Conservation (phyloP, 2,113 vertebrate genomes). For the Cariama cristata region DNA sequence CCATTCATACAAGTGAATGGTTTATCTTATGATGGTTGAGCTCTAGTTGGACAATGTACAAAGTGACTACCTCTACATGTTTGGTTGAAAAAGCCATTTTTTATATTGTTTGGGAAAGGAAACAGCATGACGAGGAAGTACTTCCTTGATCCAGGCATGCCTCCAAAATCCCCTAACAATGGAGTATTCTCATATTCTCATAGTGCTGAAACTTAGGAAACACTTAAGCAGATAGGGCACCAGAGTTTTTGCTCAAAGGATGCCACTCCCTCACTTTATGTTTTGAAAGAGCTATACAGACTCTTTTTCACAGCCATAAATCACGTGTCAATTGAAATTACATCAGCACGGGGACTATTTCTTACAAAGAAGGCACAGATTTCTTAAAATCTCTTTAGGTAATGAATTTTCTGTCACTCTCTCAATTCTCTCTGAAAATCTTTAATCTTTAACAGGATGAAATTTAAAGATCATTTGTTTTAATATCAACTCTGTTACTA, state of each 20-base stretch:
- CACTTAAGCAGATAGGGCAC: constrained; percentile 54
- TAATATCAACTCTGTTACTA: not conserved
- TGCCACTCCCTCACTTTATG: constrained; percentile 52
- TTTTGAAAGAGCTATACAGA: constrained; percentile 38
- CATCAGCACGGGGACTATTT: not conserved
- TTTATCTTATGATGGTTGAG: constrained; percentile 40
- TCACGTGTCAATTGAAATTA: constrained; percentile 1
- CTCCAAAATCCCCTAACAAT: constrained; percentile 73
- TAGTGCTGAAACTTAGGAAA: constrained; percentile 65
- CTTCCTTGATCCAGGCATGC: constrained; percentile 75
- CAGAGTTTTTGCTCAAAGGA: constrained; percentile 49
- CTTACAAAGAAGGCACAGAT: not conserved
- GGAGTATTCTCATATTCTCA: constrained; percentile 65
- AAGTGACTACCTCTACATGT: constrained; percentile 64
- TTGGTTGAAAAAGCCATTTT: constrained; percentile 69
- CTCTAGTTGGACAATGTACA: constrained; percentile 70
- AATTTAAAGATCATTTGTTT: not conserved
- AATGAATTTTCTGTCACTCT: not conserved
- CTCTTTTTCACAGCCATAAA: constrained; percentile 52
- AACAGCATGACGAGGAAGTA: constrained; percentile 76
- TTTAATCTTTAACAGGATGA: not conserved
- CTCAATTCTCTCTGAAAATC: not conserved
- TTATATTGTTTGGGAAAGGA: constrained; percentile 82
- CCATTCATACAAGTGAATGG: constrained; percentile 64
- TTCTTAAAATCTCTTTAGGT: not conserved